Evolutionary conservation across 2,888 invertebrate species (phyloP).

Genomic region (Ligdia adustata): DNA sequence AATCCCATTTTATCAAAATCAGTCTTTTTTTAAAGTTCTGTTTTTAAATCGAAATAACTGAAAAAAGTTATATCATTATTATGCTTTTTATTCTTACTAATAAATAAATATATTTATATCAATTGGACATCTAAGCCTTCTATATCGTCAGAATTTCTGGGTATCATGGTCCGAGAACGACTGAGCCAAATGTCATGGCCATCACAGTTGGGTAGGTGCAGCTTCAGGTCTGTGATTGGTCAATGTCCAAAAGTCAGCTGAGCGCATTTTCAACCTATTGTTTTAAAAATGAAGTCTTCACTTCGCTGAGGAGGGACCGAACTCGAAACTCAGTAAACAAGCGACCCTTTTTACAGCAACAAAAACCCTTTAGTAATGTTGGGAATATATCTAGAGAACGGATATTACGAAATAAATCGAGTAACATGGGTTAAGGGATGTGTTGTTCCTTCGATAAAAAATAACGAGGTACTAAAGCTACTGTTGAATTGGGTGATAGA

Average conservation of each 20-base stretch:
- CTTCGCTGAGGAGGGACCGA: slow-evolving; percentile 12
- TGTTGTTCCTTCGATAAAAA: slow-evolving; percentile 19
- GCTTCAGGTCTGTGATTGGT: too few species aligned
- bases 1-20: too few species aligned
- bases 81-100: too few species aligned
- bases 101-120: too few species aligned
- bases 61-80: too few species aligned
- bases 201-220: too few species aligned
- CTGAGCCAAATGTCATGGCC: too few species aligned
- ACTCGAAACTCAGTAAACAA: slow-evolving; percentile 46
- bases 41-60: too few species aligned
- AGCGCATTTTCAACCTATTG: slow-evolving; percentile 53
- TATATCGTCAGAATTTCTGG: too few species aligned
- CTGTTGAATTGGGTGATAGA: neutral
- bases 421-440: slow-evolving; percentile 24
- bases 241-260: slow-evolving; percentile 34
- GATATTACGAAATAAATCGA: slow-evolving; percentile 51
- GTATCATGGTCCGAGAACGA: too few species aligned
- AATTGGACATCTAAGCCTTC: too few species aligned
- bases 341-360: slow-evolving; percentile 55
- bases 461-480: slow-evolving; percentile 1
- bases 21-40: too few species aligned
- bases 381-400: slow-evolving; percentile 50
- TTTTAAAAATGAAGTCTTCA: slow-evolving; percentile 60
- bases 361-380: slow-evolving; percentile 57